These are phyloP conservation scores for Lemur catta DNA, from an alignment of 2,797 vertebrate genomes.

Conservation along the genomic window DNA sequence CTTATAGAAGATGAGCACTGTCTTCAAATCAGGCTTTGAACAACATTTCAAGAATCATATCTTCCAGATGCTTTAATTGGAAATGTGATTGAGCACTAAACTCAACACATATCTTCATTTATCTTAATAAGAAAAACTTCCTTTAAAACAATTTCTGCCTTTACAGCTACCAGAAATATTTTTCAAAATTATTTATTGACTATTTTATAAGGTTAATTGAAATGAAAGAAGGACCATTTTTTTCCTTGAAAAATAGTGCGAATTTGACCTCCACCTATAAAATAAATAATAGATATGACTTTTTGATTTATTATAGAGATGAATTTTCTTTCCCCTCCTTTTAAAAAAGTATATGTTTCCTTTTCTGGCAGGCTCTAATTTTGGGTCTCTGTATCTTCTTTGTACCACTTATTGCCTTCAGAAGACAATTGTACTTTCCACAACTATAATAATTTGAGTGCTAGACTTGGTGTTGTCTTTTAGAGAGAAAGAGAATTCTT, in stretches of 20 bases:
- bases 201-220: constrained; percentile 70
- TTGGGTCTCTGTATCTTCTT: not conserved
- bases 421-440: not conserved
- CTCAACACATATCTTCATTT: not conserved
- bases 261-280: constrained; percentile 50
- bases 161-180: constrained; percentile 45
- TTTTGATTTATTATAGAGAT: constrained; percentile 47
- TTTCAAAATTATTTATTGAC: constrained; percentile 59
- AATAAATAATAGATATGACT: constrained; percentile 47
- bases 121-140: constrained; percentile 25
- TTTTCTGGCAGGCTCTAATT: not conserved
- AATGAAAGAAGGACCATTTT: constrained; percentile 39
- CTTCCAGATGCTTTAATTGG: constrained; percentile 23
- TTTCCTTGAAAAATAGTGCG: constrained; percentile 43
- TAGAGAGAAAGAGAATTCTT: not conserved
- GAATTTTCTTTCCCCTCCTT: not conserved
- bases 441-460: not conserved
- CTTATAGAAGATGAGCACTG: not conserved
- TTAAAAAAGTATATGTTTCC: not conserved
- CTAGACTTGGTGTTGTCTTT: not conserved
- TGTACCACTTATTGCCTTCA: not conserved
- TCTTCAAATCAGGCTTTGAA: not conserved
- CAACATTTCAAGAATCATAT: not conserved
- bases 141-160: constrained; percentile 37
- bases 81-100: constrained; percentile 35